Evolutionary conservation across 92 coral and sea anemone genomes (phyloP), one percentile per base, ranked within the genome.

Genomic region (Porites rus): DNA sequence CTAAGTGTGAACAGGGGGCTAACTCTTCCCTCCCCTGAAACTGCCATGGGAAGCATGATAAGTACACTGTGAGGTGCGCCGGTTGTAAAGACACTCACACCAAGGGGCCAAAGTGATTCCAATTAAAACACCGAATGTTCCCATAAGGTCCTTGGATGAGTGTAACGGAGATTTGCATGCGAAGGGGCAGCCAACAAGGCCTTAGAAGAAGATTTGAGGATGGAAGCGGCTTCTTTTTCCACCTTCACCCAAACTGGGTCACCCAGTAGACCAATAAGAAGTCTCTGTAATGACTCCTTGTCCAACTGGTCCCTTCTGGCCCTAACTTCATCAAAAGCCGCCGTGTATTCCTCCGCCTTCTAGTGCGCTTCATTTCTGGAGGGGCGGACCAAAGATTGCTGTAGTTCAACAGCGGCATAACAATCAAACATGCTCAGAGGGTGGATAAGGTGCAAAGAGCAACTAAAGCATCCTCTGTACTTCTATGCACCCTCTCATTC

Each of bases 321-420:
- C 58, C 43, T 75, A 7, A 85, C 65, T 21, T 85, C 89, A 14
- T 85, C 89, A 69, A 68, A 20, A 51, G 89, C 75, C 11, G 89
- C 89, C 12, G 83, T 13, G 64, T 56, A 76, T 56, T 62, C 83
- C 68, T 85, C 84, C n/a, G 77, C 84, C 51, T 87, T 87, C 52
- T 56, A 61, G 73, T 80, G 86, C 16, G 20, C 63, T 14, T 80
- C 70, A 28, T 46, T 59, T 21, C 90, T 22, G 6, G 86, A 79
- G 7, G 80, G 8, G 13, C 85, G 31, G 19, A 78, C 77, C 61
- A 87, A 64, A 0, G 78, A 70, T 43, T 87, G 90, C 43, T 69
- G 18, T 17, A 87, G 61, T 51, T 78, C 78, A 20, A 87, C 50
- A 17, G 90, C 80, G 52, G 79, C 90, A 65, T 12, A 38, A 18